phyloP scores from a whole-genome alignment of 2,888 invertebrate genomes.

The Nasonovia ribisnigri region DNA sequence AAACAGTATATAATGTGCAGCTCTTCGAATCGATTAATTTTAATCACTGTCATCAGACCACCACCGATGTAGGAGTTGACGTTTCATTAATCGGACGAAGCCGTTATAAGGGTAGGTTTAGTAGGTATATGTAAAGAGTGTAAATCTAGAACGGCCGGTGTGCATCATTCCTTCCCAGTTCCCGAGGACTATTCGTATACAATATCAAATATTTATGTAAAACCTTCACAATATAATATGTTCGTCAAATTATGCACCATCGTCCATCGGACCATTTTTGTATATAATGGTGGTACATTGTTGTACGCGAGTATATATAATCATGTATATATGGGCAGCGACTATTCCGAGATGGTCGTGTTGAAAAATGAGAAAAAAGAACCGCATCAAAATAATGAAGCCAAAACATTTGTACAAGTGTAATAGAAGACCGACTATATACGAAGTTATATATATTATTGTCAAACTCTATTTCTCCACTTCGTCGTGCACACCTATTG shows the following conservation, averaged over 20 bases:
- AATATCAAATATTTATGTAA: not conserved
- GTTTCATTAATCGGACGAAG: not conserved
- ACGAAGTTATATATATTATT: not conserved
- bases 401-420: not conserved
- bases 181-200: not conserved
- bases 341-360: not conserved
- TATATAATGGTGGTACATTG: not conserved
- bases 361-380: not conserved
- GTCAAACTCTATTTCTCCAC: not conserved
- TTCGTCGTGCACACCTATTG: not conserved
- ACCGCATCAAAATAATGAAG: constrained; percentile 8
- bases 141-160: not conserved
- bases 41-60: not conserved
- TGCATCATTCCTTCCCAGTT: not conserved
- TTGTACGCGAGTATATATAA: not conserved
- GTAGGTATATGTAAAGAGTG: not conserved
- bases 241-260: not conserved
- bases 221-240: not conserved
- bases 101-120: not conserved
- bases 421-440: not conserved
- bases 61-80: not conserved
- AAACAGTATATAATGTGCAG: no score
- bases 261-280: not conserved
- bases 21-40: not conserved
- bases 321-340: not conserved